These are phyloP conservation scores for Nothoprocta pentlandii DNA, from an alignment of 2,113 vertebrate species.

Conservation along the genomic window DNA sequence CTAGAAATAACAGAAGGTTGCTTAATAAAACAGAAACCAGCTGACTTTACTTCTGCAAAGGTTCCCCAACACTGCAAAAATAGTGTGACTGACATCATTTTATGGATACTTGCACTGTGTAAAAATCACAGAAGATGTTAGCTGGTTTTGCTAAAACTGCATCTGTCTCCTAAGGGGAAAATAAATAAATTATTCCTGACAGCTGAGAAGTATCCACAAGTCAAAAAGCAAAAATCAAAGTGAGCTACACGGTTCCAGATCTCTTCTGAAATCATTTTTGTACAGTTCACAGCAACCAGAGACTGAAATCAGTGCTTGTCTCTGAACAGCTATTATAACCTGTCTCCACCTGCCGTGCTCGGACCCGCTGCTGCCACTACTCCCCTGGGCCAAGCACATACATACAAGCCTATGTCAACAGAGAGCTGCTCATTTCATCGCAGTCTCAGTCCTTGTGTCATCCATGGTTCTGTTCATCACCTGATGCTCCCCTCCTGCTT, in stretches of 20 bases:
- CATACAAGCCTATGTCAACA: neutral
- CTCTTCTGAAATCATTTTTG: neutral
- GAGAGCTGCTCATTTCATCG: neutral
- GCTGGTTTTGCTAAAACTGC: conserved; percentile 29
- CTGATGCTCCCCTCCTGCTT: neutral
- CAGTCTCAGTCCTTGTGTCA: neutral
- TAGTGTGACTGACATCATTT: neutral
- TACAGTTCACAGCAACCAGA: neutral
- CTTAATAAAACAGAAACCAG: neutral
- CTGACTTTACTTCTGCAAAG: neutral
- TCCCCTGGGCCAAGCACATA: neutral
- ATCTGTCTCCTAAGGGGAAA: neutral
- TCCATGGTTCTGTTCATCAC: neutral
- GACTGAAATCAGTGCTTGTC: neutral
- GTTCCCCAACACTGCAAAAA: neutral
- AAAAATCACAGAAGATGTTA: neutral
- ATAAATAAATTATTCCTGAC: neutral
- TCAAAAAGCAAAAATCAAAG: conserved; percentile 15
- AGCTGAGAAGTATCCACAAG: conserved; percentile 10
- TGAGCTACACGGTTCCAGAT: neutral
- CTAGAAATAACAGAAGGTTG: neutral
- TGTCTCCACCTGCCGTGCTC: neutral
- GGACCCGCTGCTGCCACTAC: neutral
- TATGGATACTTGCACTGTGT: neutral
- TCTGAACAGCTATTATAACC: neutral